Base-by-base conservation (phyloP, 2,888 invertebrate species). In the Himalopsyche tibetana region DNA sequence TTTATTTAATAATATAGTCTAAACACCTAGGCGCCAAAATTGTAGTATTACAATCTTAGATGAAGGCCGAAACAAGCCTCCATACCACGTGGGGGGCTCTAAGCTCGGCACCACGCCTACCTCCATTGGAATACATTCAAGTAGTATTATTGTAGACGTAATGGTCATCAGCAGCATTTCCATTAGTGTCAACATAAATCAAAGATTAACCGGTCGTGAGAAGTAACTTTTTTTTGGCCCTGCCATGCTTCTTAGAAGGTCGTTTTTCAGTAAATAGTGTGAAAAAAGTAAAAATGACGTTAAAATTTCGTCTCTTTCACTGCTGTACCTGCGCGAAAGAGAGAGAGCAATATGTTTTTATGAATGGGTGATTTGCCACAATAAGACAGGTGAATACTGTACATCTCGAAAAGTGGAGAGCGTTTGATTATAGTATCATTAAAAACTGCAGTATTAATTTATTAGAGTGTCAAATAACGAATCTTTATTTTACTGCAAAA, bases 251-350 rank as follows among this genome's bases (percentile, higher is more conserved):
- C 74, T 38, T 15, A 74, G 74, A 74, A 74, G 38, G 74, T 74
- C 19, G 74, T 74, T 74, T 74, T 74, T 74, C 74, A 12, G 74
- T 36, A 38, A 74, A 74, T 74, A 74, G 74, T 74, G 74, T 74
- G 74, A 74, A 74, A 74, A 74, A 74, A 74, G 74, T 74, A 74
- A 74, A 74, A 74, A 74, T 74, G 74, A 74, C 74, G 74, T 74
- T 74, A 74, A 38, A 15, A 74, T 74, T 74, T 74, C 12, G 38
- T 74, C 74, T 74, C 74, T 74, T 36, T 36, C 74, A 36, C 5
- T 28, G 36, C 74, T 12, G 36, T 74, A 74, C 74, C 74, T 74
- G 74, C 36, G 74, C 36, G 36, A 74, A 74, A 74, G 74, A 36
- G 74, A 74, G 74, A 74, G 15, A 36, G 74, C 28, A 74, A 74